These are phyloP conservation scores for Amphipoea lucens DNA, from an alignment of 2,888 invertebrate genomes.

Conservation along the genomic window DNA sequence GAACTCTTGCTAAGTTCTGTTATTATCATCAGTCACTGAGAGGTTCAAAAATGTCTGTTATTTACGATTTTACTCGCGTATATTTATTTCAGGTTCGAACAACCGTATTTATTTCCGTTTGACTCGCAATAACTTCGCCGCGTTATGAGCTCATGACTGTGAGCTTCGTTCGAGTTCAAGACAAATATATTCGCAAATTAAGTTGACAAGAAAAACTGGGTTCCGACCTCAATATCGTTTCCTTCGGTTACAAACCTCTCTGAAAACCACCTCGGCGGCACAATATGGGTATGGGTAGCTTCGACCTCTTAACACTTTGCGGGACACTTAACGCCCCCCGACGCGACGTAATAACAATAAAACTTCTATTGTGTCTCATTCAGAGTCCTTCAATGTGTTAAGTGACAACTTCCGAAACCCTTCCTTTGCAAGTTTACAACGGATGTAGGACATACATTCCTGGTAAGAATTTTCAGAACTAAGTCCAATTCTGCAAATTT, in stretches of 20 bases:
- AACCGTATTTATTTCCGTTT: background rate
- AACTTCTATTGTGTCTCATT: too few species aligned
- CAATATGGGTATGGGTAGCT: background rate
- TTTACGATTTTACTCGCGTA: background rate
- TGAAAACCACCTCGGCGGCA: background rate
- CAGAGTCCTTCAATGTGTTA: too few species aligned
- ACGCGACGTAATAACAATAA: too few species aligned
- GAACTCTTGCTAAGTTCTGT: background rate
- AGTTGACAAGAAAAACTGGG: background rate
- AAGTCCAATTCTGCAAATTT: background rate
- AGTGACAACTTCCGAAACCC: background rate
- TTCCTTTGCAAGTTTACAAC: background rate
- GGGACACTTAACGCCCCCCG: too few species aligned
- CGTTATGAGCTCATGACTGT: background rate
- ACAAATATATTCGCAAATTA: background rate
- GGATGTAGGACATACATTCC: background rate
- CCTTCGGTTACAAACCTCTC: background rate
- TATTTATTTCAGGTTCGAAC: background rate
- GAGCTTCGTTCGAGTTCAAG: background rate
- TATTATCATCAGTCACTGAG: background rate
- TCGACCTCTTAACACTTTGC: background rate
- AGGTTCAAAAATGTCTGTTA: slow-evolving; percentile 4
- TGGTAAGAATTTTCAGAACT: background rate
- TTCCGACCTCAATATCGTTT: background rate
- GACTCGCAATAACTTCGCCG: background rate